Evolutionary conservation across 2,888 invertebrate genomes (phyloP).

Genomic region (Fragum fragum): DNA sequence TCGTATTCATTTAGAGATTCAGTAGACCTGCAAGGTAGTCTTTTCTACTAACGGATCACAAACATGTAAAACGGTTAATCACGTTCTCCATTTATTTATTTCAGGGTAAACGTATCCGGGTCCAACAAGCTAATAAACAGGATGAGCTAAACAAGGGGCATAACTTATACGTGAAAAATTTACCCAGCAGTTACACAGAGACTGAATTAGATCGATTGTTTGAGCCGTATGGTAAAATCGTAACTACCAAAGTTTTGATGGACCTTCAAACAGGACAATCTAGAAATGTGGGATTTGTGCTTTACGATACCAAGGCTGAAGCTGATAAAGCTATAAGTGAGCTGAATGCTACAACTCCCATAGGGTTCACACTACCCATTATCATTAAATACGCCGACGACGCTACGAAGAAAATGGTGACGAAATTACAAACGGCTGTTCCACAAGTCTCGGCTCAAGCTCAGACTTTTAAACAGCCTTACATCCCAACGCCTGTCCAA

Average conservation of each 20-base stretch:
- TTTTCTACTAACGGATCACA: no score
- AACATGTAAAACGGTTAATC: no score
- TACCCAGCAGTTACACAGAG: constrained; percentile 90
- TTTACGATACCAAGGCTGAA: constrained; percentile 94
- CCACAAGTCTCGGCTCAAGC: constrained; percentile 38
- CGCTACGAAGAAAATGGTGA: constrained; percentile 88
- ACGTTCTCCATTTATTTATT: no score
- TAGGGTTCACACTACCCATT: constrained; percentile 94
- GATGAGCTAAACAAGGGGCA: constrained; percentile 96
- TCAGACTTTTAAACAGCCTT: constrained; percentile 54
- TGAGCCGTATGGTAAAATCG: constrained; percentile 95
- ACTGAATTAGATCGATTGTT: constrained; percentile 94
- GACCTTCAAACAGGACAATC: constrained; percentile 96
- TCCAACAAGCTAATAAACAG: constrained; percentile 96
- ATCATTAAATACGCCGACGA: constrained; percentile 95
- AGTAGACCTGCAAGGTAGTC: no score
- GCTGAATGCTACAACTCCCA: constrained; percentile 93
- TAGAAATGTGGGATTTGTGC: constrained; percentile 95
- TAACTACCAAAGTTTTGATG: constrained; percentile 96
- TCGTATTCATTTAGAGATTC: no score
- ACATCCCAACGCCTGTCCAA: constrained; percentile 40
- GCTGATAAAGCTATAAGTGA: constrained; percentile 96
- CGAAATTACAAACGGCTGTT: constrained; percentile 66
- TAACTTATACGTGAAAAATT: constrained; percentile 96
- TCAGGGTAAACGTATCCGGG: constrained; percentile 95